Evolutionary conservation across 1,140 invertebrate species (phyloP).

Genomic region (Pseudomyrmex gracilis): DNA sequence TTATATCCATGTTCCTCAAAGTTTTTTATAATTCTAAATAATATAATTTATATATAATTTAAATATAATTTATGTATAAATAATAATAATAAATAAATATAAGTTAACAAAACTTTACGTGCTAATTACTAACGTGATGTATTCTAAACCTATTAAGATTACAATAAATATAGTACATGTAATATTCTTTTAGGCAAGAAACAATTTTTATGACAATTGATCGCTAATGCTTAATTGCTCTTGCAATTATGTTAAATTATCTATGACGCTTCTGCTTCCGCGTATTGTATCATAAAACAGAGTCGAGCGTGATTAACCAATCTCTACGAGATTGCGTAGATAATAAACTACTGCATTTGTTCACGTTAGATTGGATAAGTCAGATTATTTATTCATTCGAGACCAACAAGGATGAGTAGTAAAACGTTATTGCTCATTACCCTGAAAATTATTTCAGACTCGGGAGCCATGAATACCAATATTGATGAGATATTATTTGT

Average conservation of each 20-base stretch:
- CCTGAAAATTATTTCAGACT: conserved; percentile 37
- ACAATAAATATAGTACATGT: conserved; percentile 13
- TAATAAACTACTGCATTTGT: conserved; percentile 16
- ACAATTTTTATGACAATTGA: conserved; percentile 36
- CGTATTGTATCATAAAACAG: conserved; percentile 19
- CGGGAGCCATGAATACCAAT: conserved; percentile 15
- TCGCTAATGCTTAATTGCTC: conserved; percentile 2
- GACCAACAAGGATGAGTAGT: not conserved
- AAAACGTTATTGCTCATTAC: conserved; percentile 31
- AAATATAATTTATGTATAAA: too few relatives aligned
- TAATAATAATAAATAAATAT: too few relatives aligned
- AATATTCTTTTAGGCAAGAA: not conserved
- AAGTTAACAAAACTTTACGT: too few relatives aligned
- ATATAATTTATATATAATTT: too few relatives aligned
- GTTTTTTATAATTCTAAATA: not conserved
- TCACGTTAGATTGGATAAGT: conserved; percentile 9
- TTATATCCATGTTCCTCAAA: not conserved
- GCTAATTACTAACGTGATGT: conserved; percentile 1
- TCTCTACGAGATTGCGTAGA: conserved; percentile 12
- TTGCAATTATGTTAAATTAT: conserved; percentile 24
- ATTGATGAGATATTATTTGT: conserved; percentile 18
- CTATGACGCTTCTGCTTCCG: conserved; percentile 31
- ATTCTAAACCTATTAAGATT: not conserved
- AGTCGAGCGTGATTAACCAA: conserved; percentile 11
- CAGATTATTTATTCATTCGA: conserved; percentile 24